These are phyloP conservation scores for Nebria brevicollis DNA, from an alignment of 2,888 invertebrate genomes.

Conservation along the genomic window DNA sequence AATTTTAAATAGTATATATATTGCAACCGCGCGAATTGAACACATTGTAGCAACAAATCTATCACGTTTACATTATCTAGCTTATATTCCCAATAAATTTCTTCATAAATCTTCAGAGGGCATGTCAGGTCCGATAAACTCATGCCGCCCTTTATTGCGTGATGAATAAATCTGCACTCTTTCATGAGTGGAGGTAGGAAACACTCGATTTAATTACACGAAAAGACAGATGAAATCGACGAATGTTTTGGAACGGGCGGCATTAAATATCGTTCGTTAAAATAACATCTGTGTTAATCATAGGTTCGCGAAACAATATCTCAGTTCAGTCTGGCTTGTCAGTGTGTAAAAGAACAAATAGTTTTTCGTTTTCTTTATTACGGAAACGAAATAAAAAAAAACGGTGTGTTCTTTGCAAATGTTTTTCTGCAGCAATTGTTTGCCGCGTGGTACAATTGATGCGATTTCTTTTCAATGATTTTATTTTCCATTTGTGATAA, in stretches of 20 bases:
- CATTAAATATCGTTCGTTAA: slow-evolving; percentile 24
- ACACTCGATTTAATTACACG: slow-evolving; percentile 40
- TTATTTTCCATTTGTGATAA: not conserved
- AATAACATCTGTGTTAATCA: slow-evolving; percentile 43
- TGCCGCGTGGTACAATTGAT: not conserved
- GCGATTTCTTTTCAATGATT: not conserved
- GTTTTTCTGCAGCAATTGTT: not conserved
- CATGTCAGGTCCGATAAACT: slow-evolving; percentile 35
- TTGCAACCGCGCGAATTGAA: no score
- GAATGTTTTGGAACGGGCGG: slow-evolving; percentile 34
- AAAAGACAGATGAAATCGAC: slow-evolving; percentile 37
- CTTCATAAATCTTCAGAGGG: slow-evolving; percentile 38
- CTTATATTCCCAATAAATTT: slow-evolving; percentile 39
- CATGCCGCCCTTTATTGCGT: slow-evolving; percentile 11
- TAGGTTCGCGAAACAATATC: slow-evolving; percentile 6
- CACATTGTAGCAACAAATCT: not conserved
- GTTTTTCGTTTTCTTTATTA: not conserved
- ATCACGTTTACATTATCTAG: slow-evolving; percentile 26
- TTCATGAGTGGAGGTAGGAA: not conserved
- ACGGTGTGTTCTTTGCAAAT: not conserved
- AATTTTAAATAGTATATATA: no score
- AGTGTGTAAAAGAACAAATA: not conserved
- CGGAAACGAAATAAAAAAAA: not conserved
- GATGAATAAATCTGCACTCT: slow-evolving; percentile 41
- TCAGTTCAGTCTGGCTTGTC: not conserved